Evolutionary conservation across 64 coral and sea anemone species (phyloP), one percentile per base, ranked within the genome.

Genomic region (Acropora yongei): DNA sequence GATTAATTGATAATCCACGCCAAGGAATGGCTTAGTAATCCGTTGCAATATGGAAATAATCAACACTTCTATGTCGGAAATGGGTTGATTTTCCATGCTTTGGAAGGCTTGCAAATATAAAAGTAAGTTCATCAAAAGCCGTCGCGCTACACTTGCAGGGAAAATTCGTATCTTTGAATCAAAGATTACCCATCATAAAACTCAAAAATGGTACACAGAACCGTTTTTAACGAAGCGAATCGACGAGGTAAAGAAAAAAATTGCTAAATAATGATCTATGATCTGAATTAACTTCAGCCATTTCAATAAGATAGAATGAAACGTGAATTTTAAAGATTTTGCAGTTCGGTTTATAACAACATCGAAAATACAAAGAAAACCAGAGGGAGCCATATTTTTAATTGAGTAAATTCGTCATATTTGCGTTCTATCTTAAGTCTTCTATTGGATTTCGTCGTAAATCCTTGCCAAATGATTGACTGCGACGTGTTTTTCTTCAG

Each of bases 401-500:
- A 85, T 72, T 85, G 46, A 85, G 72, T 48, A 10, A 6, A 39
- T 72, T 30, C 41, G 18, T 68, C 65, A 85, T 48, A 4, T 68
- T 41, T 67, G 14, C 11, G 13, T 67, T 45, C 44, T 39, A 3
- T 30, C 19, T 41, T 17, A 65, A 30, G 30, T 30, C 42, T 46
- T 84, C 80, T 63, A 60, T 68, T 43, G 17, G 18, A 80, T 90
- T 41, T 74, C 76, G 39, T 7, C n/a, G 60, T 12, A 44, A 90
- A 69, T 14, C 42, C 68, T 85, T 89, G 71, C 46, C 77, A 72
- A 83, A 94, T 76, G 87, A 55, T 71, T 77, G 51, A 83, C 89
- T 78, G 69, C 76, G 41, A 12, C 19, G 74, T 41, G 63, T 71
- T 85, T 85, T 85, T 85, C 82, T 72, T 71, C 18, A 71, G 82